Percentiles rank a stretch among this genome's conserved stretches.
These are phyloP conservation scores for Pogonomyrmex californicus DNA, from an alignment of 1,140 invertebrate genomes.

Conservation along the genomic window DNA sequence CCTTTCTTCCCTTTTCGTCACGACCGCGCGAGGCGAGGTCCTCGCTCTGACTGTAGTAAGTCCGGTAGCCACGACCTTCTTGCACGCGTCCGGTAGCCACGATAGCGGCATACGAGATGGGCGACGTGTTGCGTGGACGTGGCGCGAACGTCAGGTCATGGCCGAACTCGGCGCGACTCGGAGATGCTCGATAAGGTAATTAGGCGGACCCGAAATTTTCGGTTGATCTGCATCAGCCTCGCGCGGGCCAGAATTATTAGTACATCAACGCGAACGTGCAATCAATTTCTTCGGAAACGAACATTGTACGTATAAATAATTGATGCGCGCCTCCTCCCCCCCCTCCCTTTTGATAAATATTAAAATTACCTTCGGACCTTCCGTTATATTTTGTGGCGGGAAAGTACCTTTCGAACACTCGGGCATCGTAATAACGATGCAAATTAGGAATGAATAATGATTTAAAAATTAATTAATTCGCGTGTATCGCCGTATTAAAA, in stretches of 20 bases:
- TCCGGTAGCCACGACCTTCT: conserved; percentile 62
- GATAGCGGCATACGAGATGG: conserved; percentile 15
- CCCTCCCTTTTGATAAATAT: neutral
- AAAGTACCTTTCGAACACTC: neutral
- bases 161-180: neutral
- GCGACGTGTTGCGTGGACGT: neutral
- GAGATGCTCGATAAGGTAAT: conserved; percentile 48
- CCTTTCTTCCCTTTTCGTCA: conserved; percentile 72
- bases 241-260: conserved; percentile 15
- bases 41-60: conserved; percentile 22
- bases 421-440: conserved; percentile 12
- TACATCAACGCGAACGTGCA: neutral
- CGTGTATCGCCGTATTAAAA: neutral
- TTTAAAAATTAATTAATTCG: conserved; percentile 3
- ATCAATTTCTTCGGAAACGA: conserved; percentile 22
- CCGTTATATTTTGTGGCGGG: conserved; percentile 9
- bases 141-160: conserved; percentile 11
- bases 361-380: neutral
- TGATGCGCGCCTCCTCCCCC: neutral
- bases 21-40: conserved; percentile 53
- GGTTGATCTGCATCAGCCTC: neutral
- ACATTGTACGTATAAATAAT: neutral
- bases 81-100: conserved; percentile 21
- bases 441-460: conserved; percentile 4
- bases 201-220: conserved; percentile 18